These are phyloP conservation scores for Stenopsyche tienmushanensis DNA, from an alignment of 1,140 invertebrate genomes.

Conservation along the genomic window DNA sequence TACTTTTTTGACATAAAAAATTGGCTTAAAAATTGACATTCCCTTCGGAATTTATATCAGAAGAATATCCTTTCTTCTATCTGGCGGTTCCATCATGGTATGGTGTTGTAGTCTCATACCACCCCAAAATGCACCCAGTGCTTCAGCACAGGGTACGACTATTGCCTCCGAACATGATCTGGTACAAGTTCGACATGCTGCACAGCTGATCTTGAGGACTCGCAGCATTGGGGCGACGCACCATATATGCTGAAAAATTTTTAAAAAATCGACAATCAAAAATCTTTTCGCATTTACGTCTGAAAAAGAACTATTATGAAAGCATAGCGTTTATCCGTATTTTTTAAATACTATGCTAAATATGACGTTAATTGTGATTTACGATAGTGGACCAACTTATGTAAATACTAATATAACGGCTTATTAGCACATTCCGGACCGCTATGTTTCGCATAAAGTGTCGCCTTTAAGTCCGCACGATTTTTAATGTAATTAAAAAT, in stretches of 20 bases:
- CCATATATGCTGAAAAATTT: slow-evolving; percentile 70
- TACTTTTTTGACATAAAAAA: not conserved
- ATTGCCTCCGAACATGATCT: slow-evolving; percentile 61
- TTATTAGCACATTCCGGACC: too few relatives aligned
- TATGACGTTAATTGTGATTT: too few relatives aligned
- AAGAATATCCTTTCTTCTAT: slow-evolving; percentile 53
- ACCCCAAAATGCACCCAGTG: slow-evolving; percentile 64
- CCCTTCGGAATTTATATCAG: slow-evolving; percentile 48
- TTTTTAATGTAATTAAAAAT: too few relatives aligned
- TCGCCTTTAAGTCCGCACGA: too few relatives aligned
- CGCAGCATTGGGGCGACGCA: slow-evolving; percentile 66
- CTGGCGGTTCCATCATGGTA: slow-evolving; percentile 50
- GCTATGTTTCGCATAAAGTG: too few relatives aligned
- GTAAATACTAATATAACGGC: too few relatives aligned
- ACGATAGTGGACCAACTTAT: too few relatives aligned
- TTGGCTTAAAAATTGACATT: not conserved
- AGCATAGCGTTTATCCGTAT: too few relatives aligned
- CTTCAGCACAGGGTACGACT: slow-evolving; percentile 63
- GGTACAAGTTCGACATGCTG: slow-evolving; percentile 60
- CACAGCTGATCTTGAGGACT: slow-evolving; percentile 67
- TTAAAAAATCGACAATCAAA: not conserved
- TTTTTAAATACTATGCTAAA: too few relatives aligned
- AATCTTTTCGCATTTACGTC: too few relatives aligned
- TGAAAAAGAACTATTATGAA: too few relatives aligned
- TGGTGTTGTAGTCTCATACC: slow-evolving; percentile 63